phyloP scores from a whole-genome alignment of 37 sponge, comb jelly and placozoan species.

The Petrosia ficiformis region DNA sequence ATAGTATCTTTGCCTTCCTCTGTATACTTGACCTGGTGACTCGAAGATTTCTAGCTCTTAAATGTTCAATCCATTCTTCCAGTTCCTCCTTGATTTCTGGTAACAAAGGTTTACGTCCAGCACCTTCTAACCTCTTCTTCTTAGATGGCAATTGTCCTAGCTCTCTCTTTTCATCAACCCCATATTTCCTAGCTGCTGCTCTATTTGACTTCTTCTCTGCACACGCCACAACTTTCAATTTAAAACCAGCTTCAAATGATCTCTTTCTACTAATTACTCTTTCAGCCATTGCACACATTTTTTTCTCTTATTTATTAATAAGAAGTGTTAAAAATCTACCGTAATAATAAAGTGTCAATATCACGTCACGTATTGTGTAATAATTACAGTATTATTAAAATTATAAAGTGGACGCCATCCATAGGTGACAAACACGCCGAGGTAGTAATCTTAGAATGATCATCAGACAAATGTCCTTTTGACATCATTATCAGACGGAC shows the following conservation, averaged over 20 bases:
- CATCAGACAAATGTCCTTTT: constrained; percentile 15
- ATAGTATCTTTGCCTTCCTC: constrained; percentile 6
- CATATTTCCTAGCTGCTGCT: not conserved
- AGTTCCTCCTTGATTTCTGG: constrained; percentile 31
- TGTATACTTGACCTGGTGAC: constrained; percentile 12
- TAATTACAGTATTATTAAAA: too few species aligned
- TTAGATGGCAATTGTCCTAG: not conserved
- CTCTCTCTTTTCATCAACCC: not conserved
- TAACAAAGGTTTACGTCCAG: not conserved
- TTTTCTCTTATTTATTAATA: too few species aligned
- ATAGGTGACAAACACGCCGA: too few species aligned
- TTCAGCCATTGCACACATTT: too few species aligned
- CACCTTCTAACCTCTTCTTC: not conserved
- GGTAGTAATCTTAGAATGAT: too few species aligned
- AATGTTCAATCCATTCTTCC: constrained; percentile 10
- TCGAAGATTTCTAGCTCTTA: not conserved
- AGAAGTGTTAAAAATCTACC: too few species aligned
- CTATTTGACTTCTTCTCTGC: constrained; percentile 10
- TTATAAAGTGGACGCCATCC: too few species aligned
- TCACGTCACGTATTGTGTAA: too few species aligned
- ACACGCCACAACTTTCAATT: constrained; percentile 12
- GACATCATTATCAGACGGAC: not conserved
- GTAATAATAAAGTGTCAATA: too few species aligned
- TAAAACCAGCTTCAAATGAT: constrained; percentile 21
- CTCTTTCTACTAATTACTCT: constrained; percentile 3